Conservation (phyloP, 1,140 invertebrate genomes). For the Hypsibius dujardini region DNA sequence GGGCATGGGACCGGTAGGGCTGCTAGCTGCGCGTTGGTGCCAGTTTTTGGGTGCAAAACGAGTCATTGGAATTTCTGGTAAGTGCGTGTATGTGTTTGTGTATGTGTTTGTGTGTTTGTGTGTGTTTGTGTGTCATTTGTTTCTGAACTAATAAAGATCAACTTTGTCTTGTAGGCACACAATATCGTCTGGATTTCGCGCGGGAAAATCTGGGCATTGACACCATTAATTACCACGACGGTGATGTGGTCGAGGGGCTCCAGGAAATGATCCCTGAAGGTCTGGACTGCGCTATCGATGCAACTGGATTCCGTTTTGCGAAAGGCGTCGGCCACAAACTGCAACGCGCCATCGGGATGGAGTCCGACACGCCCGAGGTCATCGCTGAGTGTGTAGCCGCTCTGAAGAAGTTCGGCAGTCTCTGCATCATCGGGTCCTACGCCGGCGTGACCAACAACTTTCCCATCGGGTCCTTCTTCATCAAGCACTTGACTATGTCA, state of each 20-base stretch:
- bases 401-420: not conserved
- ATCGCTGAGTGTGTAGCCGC: not conserved
- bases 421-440: not conserved
- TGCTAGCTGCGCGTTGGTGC: conserved; percentile 22
- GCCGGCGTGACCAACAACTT: not conserved
- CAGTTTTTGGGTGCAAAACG: conserved; percentile 21
- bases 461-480: not conserved
- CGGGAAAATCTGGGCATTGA: conserved; percentile 21
- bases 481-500: not conserved
- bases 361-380: conserved; percentile 1
- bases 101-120: too few species aligned
- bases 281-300: conserved; percentile 23
- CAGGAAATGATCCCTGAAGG: conserved; percentile 17
- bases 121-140: too few species aligned
- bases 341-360: conserved; percentile 18
- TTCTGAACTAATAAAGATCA: too few species aligned
- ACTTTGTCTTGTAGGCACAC: conserved; percentile 14
- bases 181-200: conserved; percentile 21
- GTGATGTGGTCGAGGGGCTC: conserved; percentile 18
- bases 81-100: too few species aligned
- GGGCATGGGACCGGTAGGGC: conserved; percentile 18
- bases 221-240: conserved; percentile 22
- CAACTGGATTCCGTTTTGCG: conserved; percentile 22
- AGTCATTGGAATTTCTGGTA: conserved; percentile 22
- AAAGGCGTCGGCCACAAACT: conserved; percentile 22